Evolutionary conservation across 1,140 invertebrate species (phyloP).

Genomic region (Agrilus planipennis): DNA sequence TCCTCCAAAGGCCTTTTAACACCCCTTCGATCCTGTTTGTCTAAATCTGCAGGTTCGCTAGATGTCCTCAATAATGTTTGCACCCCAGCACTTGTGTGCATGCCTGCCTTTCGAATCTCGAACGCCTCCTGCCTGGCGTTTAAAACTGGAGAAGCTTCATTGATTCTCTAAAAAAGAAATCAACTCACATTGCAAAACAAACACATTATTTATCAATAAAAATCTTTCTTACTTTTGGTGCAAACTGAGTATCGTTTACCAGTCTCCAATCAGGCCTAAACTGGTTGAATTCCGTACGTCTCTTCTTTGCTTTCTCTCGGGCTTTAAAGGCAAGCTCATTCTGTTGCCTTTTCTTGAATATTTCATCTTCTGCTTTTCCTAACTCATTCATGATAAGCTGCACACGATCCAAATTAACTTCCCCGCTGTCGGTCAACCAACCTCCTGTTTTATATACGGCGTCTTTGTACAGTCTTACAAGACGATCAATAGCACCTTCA

Average conservation of each 20-base stretch:
- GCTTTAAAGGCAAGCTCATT: constrained; percentile 72
- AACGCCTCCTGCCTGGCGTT: constrained; percentile 61
- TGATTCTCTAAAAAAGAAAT: too few species aligned
- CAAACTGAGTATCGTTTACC: constrained; percentile 57
- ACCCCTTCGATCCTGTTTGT: constrained; percentile 34
- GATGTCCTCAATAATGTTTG: constrained; percentile 17
- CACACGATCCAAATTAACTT: constrained; percentile 84
- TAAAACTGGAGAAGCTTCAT: constrained; percentile 42
- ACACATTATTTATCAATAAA: background rate
- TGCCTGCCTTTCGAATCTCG: constrained; percentile 48
- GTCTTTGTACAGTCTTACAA: constrained; percentile 91
- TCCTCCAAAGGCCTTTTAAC: constrained; percentile 39
- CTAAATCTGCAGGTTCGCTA: constrained; percentile 29
- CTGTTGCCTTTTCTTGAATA: constrained; percentile 85
- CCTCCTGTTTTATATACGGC: constrained; percentile 87
- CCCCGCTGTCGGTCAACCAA: constrained; percentile 91
- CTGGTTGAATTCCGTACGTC: constrained; percentile 38
- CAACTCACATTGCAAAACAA: background rate
- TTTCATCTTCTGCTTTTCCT: constrained; percentile 92
- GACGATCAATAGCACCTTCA: constrained; percentile 92
- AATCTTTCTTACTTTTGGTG: constrained; percentile 44
- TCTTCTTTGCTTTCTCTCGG: constrained; percentile 60
- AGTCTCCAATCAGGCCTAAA: constrained; percentile 55
- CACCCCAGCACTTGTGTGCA: constrained; percentile 30
- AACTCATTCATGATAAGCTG: constrained; percentile 91